Percentiles rank a stretch among this genome's conserved stretches.
Evolutionary conservation across 2,888 invertebrate species (phyloP).

Genomic region (Xestia rhomboidea): DNA sequence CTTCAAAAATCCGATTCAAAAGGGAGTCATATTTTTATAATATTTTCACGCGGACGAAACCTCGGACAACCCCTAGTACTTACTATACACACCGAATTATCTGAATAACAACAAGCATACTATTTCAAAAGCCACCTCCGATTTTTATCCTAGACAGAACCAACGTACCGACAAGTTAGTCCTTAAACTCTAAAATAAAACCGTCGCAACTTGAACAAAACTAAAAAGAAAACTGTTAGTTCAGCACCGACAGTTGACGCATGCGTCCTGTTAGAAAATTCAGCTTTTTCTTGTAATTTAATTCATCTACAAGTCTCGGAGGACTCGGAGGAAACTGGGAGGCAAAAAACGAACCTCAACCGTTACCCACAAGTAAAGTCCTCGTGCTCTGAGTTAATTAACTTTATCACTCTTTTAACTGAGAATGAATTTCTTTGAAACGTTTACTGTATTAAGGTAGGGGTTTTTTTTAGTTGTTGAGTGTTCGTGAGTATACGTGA

Average conservation of each 20-base stretch:
- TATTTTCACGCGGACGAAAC: too few relatives aligned
- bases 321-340: slow-evolving; percentile 54
- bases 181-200: slow-evolving; percentile 33
- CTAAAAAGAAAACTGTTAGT: slow-evolving; percentile 21
- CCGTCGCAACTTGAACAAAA: slow-evolving; percentile 5
- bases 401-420: slow-evolving; percentile 63
- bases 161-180: slow-evolving; percentile 23
- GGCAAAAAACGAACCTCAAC: slow-evolving; percentile 66
- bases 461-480: slow-evolving; percentile 60
- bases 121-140: background rate
- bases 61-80: background rate
- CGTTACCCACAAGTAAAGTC: slow-evolving; percentile 61
- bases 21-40: too few relatives aligned
- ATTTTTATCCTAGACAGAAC: background rate
- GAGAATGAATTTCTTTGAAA: slow-evolving; percentile 69
- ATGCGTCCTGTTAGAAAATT: slow-evolving; percentile 58
- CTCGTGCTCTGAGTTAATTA: slow-evolving; percentile 70
- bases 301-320: slow-evolving; percentile 72
- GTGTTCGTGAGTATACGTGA: slow-evolving; percentile 8
- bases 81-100: background rate
- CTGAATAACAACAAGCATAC: background rate
- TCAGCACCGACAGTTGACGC: slow-evolving; percentile 59
- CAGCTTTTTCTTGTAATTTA: slow-evolving; percentile 72
- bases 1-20: too few relatives aligned
- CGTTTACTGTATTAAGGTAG: slow-evolving; percentile 59